phyloP scores from a whole-genome alignment of 2,113 vertebrate species.

The Chaetorhynchus papuensis region DNA sequence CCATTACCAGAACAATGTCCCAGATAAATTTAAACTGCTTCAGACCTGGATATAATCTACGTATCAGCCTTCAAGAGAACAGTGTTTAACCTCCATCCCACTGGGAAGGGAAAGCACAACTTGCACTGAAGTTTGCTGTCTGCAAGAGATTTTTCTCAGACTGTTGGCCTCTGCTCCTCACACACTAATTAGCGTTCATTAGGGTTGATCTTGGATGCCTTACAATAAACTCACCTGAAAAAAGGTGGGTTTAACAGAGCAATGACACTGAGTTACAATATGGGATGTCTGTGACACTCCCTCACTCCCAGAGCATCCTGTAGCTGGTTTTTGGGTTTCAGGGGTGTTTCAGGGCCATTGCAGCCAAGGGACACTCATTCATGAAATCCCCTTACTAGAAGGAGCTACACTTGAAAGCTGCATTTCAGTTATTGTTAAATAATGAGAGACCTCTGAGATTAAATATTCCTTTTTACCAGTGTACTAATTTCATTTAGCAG shows the following conservation, averaged over 20 bases:
- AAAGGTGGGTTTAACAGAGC: neutral
- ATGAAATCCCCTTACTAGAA: neutral
- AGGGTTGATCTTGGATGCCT: neutral
- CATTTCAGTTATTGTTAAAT: neutral
- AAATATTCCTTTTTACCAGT: neutral
- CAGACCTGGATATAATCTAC: neutral
- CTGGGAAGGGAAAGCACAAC: neutral
- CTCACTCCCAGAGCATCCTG: neutral
- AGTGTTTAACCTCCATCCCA: neutral
- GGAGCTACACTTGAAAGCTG: neutral
- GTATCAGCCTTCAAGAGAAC: neutral
- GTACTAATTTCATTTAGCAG: neutral
- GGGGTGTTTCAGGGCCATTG: neutral
- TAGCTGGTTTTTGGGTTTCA: neutral
- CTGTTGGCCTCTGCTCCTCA: neutral
- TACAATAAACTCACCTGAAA: neutral
- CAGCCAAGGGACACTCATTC: neutral
- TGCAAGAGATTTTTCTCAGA: neutral
- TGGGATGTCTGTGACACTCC: neutral
- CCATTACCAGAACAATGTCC: neutral
- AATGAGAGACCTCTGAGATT: neutral
- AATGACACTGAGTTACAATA: neutral
- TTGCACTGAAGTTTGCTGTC: neutral
- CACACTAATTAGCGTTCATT: neutral
- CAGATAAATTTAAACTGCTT: neutral